These are phyloP conservation scores for Alauda arvensis DNA, from an alignment of 2,797 vertebrate genomes.

Conservation along the genomic window DNA sequence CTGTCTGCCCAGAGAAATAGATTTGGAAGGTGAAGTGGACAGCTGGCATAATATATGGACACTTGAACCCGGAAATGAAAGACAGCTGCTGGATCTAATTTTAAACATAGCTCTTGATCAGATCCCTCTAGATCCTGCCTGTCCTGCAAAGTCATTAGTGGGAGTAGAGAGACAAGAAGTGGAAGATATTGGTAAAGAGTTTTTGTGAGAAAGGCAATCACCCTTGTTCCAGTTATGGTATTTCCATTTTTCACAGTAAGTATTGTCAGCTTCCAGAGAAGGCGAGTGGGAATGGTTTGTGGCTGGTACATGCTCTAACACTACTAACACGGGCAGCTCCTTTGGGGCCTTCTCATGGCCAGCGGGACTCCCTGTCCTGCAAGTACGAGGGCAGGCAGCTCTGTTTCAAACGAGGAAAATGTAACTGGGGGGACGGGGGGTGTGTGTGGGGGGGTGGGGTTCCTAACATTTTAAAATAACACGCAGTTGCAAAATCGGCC, in stretches of 20 bases:
- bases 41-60: not conserved
- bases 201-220: not conserved
- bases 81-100: conserved; percentile 66
- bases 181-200: not conserved
- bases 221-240: conserved; percentile 45
- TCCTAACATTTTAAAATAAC: not conserved
- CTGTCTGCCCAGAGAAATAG: not conserved
- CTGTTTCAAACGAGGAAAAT: not conserved
- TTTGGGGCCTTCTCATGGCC: not conserved
- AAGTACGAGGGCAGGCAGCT: not conserved
- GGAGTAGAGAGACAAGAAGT: not conserved
- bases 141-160: not conserved
- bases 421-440: not conserved
- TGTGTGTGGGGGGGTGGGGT: no score
- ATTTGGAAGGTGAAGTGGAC: not conserved
- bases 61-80: conserved; percentile 22
- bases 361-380: not conserved
- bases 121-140: not conserved
- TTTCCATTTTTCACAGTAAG: conserved; percentile 65
- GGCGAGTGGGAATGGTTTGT: not conserved
- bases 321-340: not conserved
- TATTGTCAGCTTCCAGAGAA: not conserved
- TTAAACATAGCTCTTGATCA: conserved; percentile 43
- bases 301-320: not conserved
- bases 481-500: not conserved